Evolutionary conservation across 2,888 invertebrate species (phyloP).

Genomic region (Tuta absoluta): DNA sequence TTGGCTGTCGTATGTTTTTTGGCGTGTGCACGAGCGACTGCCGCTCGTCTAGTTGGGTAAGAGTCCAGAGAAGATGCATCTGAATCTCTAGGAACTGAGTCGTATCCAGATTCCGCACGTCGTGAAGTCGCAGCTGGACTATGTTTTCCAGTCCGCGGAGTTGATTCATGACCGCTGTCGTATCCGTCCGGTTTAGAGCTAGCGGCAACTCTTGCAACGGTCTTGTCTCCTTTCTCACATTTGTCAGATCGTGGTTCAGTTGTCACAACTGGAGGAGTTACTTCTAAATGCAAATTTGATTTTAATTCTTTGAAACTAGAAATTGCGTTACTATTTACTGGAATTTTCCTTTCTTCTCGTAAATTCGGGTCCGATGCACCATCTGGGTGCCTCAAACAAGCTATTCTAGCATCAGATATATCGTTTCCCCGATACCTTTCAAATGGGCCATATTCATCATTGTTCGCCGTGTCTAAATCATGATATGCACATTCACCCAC

Average conservation of each 20-base stretch:
- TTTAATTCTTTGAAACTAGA: conserved; percentile 79
- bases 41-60: conserved; percentile 74
- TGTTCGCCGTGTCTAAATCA: conserved; percentile 77
- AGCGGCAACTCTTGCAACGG: conserved; percentile 84
- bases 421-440: conserved; percentile 83
- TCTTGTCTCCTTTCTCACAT: conserved; percentile 83
- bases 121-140: conserved; percentile 89
- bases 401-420: conserved; percentile 81
- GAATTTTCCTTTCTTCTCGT: conserved; percentile 84
- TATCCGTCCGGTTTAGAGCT: conserved; percentile 88
- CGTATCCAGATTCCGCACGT: conserved; percentile 94
- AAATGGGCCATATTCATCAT: conserved; percentile 81
- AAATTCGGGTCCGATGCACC: conserved; percentile 96
- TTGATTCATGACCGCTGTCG: conserved; percentile 92
- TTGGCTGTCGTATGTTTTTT: conserved; percentile 82
- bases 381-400: conserved; percentile 92
- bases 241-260: conserved; percentile 83
- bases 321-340: conserved; percentile 84
- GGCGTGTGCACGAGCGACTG: conserved; percentile 74
- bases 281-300: conserved; percentile 74
- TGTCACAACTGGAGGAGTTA: conserved; percentile 80
- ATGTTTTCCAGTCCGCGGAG: conserved; percentile 90
- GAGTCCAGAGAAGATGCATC: conserved; percentile 94
- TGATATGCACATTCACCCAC: conserved; percentile 84
- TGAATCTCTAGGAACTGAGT: conserved; percentile 93